Base-by-base conservation (phyloP, 1,140 invertebrate genomes). In the Protaetia brevitarsis region DNA sequence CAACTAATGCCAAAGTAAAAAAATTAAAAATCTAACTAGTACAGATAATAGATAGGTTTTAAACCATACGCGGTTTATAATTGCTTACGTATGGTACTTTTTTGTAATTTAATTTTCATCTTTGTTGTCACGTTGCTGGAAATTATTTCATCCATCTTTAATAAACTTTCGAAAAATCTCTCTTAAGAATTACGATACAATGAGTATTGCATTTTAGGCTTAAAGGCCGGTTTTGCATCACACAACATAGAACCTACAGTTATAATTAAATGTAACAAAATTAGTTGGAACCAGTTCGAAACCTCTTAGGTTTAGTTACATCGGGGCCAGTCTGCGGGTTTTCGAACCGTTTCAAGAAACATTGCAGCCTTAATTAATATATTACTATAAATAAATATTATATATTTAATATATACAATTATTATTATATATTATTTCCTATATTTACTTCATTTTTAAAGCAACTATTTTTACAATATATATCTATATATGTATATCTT, bases 321-420 rank as follows among this genome's bases (percentile, higher is more conserved):
- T 37, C 1, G 16, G 34, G 16, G 10, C 34, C 10, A 10, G 34
- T 3, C 34, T 10, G 3, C 10, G 16, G 41, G 41, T 23, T 10
- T 19, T 51, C 41, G 41, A 51, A 51, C 41, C 6, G 41, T 51
- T 51, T 23, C 41, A 51, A 51, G 10, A 51, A 51, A 51, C 26
- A 51, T 51, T 51, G 41, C 41, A 51, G 26, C 26, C 19, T 51
- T 23, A 51, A 51, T 51, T 10, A 23, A 51, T 23, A 51, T 23
- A n/a, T n/a, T n/a, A n/a, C n/a, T 51, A 51, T 51, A 51, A 19
- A 51, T 51, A 51, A 16, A 51, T 23, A 19, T n/a, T n/a, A n/a
- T n/a, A n/a, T n/a, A n/a, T n/a, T n/a, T n/a, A n/a, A n/a, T 51
- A 51, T 51, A 51, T 51, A 51, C 41, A 51, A 23, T 51, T 23